Conservation (phyloP, 2,797 vertebrate species). For the Crax fasciolata region DNA sequence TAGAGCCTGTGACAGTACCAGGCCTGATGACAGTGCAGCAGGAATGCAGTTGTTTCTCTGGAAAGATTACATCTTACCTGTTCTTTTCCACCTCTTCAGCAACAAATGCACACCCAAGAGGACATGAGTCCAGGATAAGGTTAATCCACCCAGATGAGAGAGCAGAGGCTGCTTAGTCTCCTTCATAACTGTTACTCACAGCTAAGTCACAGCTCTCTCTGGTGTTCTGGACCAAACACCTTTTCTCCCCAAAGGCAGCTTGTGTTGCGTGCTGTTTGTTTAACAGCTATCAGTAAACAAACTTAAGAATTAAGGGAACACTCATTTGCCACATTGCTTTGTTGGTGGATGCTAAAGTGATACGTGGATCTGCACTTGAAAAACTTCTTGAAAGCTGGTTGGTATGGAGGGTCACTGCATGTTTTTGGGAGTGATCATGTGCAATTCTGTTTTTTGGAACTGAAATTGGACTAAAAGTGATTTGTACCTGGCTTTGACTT, state of each 20-base stretch:
- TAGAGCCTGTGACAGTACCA: neutral
- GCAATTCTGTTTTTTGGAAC: neutral
- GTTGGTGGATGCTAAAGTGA: neutral
- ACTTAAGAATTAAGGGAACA: slow-evolving; percentile 2
- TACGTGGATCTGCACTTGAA: neutral
- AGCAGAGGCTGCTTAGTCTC: neutral
- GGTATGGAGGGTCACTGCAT: neutral
- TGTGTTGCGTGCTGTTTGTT: neutral
- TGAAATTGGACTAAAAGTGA: neutral
- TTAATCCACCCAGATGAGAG: neutral
- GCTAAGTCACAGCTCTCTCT: neutral
- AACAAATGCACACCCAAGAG: neutral
- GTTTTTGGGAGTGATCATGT: neutral
- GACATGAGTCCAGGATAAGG: neutral
- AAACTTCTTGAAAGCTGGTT: neutral
- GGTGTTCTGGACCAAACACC: neutral
- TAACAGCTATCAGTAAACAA: neutral
- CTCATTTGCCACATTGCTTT: neutral
- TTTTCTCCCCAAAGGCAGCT: neutral
- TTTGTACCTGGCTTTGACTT: neutral
- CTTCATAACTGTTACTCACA: neutral
- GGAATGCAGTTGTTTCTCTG: neutral
- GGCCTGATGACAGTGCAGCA: neutral
- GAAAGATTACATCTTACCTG: neutral
- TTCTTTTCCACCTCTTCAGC: neutral